Evolutionary conservation across 2,113 vertebrate species (phyloP), one percentile per base, ranked within the genome.

Genomic region (Amphiprion ocellaris): DNA sequence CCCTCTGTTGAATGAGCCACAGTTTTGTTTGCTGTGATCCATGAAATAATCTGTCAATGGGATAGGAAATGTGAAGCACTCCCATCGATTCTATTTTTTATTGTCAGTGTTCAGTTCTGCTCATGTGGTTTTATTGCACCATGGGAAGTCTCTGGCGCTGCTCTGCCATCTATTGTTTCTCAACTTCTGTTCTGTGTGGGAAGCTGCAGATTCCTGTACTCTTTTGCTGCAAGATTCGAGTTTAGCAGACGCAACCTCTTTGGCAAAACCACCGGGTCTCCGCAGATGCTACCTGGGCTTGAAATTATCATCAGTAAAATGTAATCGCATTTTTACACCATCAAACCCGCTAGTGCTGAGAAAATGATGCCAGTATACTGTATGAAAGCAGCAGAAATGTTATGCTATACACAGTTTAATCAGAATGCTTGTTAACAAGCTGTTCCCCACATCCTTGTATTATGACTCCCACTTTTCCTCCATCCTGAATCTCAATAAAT

Each of bases 81-180:
- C 85, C 81, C 85, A 92, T 82, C 80, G 88, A 89, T 92, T 91
- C 79, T 50, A 74, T 87, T 88, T 93, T 86, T 92, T 90, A 90
- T 87, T 80, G 82, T 91, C 90, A 85, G 87, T 87, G 83, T 93
- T 91, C 88, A 88, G 87, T 91, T 93, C 90, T 92, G 90, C 92
- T 84, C 86, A 85, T 90, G 90, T 82, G 86, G 72, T 88, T 94
- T 94, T 85, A 92, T 89, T 81, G 85, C 89, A 79, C 88, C 68
- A 78, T 82, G 85, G 82, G 87, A 92, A 83, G 83, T 89, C 82
- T 87, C 78, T 83, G 83, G 55, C 58, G 61, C 73, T 33, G 74
- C 44, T 80, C 70, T 82, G 85, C 74, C 75, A 84, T 88, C 79
- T 85, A 89, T 88, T 88, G 79, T 92, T 87, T 81, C 89, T 83